Conservation (phyloP, 2,888 invertebrate genomes). For the Catotricha subobsoleta region DNA sequence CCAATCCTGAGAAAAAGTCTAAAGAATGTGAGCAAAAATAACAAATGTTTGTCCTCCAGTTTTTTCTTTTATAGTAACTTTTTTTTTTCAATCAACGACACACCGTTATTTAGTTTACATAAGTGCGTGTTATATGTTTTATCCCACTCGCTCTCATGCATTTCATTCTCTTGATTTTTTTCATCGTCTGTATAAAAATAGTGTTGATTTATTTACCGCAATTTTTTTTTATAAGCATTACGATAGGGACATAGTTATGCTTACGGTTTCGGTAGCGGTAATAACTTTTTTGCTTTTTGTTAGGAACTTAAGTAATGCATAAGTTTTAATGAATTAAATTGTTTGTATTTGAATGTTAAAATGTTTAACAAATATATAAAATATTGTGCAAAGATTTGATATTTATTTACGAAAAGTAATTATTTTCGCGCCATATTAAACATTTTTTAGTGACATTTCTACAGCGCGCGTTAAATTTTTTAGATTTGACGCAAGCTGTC, state of each 20-base stretch:
- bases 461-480: neutral
- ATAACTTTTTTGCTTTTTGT: no score
- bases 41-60: neutral
- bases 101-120: neutral
- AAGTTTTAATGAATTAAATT: no score
- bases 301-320: no score
- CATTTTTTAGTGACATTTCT: neutral
- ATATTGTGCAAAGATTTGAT: no score
- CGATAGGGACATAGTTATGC: no score
- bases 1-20: neutral
- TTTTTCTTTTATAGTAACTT: neutral
- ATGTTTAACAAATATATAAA: no score
- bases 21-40: neutral
- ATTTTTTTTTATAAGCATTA: no score
- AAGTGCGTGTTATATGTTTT: neutral
- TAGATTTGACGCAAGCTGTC: slow-evolving; percentile 1
- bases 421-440: no score
- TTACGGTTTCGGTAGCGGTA: no score
- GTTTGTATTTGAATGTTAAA: no score
- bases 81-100: neutral
- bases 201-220: no score
- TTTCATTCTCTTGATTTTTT: neutral
- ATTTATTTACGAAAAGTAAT: no score
- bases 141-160: neutral
- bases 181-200: neutral